Evolutionary conservation across 2,888 invertebrate genomes (phyloP).

Genomic region (Drosophila villosipedis): DNA sequence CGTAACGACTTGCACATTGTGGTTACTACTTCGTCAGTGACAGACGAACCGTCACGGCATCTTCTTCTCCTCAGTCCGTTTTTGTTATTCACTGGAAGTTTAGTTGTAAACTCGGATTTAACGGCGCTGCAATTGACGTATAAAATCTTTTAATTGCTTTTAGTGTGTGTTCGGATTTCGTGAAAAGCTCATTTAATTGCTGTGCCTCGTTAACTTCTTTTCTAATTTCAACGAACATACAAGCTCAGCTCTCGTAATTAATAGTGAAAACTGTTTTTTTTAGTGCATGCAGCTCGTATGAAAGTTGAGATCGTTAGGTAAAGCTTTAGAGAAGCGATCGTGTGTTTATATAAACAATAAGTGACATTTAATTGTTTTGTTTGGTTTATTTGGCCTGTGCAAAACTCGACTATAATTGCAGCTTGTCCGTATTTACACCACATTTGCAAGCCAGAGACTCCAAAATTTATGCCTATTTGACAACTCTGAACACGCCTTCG

Average conservation of each 20-base stretch:
- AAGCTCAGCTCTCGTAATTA: not conserved
- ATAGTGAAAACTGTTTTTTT: not conserved
- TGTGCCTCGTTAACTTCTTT: slow-evolving; percentile 24
- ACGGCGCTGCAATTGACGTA: slow-evolving; percentile 10
- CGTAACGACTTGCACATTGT: slow-evolving; percentile 64
- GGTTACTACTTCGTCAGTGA: slow-evolving; percentile 31
- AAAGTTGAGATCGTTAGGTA: slow-evolving; percentile 2
- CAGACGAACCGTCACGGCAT: slow-evolving; percentile 9
- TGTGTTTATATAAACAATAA: slow-evolving; percentile 1
- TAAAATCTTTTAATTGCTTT: slow-evolving; percentile 7
- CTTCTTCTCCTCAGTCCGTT: slow-evolving; percentile 14
- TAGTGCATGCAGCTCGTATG: not conserved
- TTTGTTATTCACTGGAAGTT: slow-evolving; percentile 25
- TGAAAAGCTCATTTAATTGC: slow-evolving; percentile 33
- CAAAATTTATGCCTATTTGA: slow-evolving; percentile 43
- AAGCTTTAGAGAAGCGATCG: slow-evolving; percentile 1
- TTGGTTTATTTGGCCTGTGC: slow-evolving; percentile 16
- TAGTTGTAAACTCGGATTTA: slow-evolving; percentile 10
- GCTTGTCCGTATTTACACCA: slow-evolving; percentile 9
- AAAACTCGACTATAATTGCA: slow-evolving; percentile 47
- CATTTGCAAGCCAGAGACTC: not conserved
- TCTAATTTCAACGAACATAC: not conserved
- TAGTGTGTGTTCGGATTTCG: slow-evolving; percentile 8
- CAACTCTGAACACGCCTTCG: slow-evolving; percentile 50
- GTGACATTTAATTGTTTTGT: slow-evolving; percentile 30